Percentiles rank a stretch among this genome's conserved stretches.
These are phyloP conservation scores for Gymnoscopelus microlampas DNA, from an alignment of 2,797 vertebrate species.

Conservation along the genomic window DNA sequence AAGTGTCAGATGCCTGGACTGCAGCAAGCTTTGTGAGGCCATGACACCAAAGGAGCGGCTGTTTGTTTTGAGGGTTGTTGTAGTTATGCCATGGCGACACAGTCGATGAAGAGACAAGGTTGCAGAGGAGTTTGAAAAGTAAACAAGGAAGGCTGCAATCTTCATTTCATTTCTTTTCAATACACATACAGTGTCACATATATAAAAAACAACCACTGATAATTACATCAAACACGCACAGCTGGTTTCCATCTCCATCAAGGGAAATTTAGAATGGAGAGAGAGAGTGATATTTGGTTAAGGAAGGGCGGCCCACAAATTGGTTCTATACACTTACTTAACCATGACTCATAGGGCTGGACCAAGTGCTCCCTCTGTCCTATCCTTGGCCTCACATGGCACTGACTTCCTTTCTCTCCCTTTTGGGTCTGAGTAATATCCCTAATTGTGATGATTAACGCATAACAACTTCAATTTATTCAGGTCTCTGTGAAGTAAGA, in stretches of 20 bases:
- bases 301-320: slow-evolving; percentile 20
- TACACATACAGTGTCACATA: slow-evolving; percentile 1
- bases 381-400: background rate
- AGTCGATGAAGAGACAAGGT: slow-evolving; percentile 9
- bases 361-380: slow-evolving; percentile 8
- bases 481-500: no score
- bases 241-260: slow-evolving; percentile 52
- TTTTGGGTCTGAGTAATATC: background rate
- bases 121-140: background rate
- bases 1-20: slow-evolving; percentile 1
- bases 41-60: slow-evolving; percentile 4
- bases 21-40: slow-evolving; percentile 21
- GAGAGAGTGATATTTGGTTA: slow-evolving; percentile 19
- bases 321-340: slow-evolving; percentile 22
- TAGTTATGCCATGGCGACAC: slow-evolving; percentile 32
- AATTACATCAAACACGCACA: slow-evolving; percentile 25
- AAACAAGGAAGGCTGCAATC: background rate
- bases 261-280: slow-evolving; percentile 23
- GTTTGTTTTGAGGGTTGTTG: slow-evolving; percentile 56
- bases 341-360: slow-evolving; percentile 24
- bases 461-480: no score
- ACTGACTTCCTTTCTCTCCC: background rate
- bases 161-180: background rate
- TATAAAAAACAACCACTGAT: background rate
- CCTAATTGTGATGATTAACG: no score